phyloP scores from a whole-genome alignment of 2,797 vertebrate species.

The Rhabdophis nuchalis region DNA sequence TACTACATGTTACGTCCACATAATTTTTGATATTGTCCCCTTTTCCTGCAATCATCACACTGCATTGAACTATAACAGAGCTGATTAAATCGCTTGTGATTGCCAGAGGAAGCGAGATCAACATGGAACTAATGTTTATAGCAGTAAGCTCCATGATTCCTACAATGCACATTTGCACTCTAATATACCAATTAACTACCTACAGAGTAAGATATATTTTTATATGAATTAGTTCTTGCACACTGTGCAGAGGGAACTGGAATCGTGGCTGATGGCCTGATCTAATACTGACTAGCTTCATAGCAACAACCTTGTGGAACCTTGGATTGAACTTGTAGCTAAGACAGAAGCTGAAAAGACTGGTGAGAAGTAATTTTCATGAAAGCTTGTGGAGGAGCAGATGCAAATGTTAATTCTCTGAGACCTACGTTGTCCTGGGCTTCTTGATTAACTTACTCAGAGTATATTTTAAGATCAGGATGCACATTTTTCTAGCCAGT shows the following conservation, averaged over 20 bases:
- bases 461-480: background rate
- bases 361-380: fast-evolving
- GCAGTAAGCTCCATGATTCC: background rate
- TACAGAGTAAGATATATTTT: background rate
- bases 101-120: background rate
- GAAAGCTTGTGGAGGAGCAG: background rate
- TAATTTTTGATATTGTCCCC: background rate
- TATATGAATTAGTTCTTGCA: background rate
- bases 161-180: background rate
- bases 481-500: background rate
- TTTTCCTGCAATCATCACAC: background rate
- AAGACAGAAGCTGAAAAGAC: fast-evolving
- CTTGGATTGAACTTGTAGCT: background rate
- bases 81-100: background rate
- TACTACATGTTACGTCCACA: background rate
- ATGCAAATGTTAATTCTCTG: constrained; percentile 22
- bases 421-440: background rate
- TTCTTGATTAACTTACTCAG: constrained; percentile 16
- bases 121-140: background rate
- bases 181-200: background rate
- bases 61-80: background rate
- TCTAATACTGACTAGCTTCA: background rate
- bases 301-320: background rate
- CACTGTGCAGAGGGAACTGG: background rate
- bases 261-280: background rate